Evolutionary conservation across 1,140 invertebrate species (phyloP).

Genomic region (Parasteatoda tepidariorum): DNA sequence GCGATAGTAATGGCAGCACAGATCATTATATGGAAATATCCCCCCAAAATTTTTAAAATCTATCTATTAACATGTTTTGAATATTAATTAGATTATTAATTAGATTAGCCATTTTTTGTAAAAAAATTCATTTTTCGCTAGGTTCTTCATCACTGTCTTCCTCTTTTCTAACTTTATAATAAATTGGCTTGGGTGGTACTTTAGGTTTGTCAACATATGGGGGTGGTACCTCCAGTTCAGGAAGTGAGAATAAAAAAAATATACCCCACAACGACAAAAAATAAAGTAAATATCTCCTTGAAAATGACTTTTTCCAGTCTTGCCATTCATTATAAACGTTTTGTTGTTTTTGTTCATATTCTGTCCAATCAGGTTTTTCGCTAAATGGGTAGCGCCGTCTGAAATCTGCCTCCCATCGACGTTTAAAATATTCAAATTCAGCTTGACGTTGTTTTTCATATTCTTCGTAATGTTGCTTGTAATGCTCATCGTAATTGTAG

Average conservation of each 20-base stretch:
- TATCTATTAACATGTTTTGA: too few relatives aligned
- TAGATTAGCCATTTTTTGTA: too few relatives aligned
- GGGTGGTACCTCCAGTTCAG: too few relatives aligned
- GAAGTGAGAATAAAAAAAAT: not conserved
- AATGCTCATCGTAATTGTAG: conserved; percentile 40
- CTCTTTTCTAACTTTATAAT: not conserved
- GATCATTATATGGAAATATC: too few relatives aligned
- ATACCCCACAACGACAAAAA: not conserved
- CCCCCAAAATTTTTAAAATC: too few relatives aligned
- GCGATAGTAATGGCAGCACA: too few relatives aligned
- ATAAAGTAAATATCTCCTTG: not conserved
- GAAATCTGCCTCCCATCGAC: conserved; percentile 12
- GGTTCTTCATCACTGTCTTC: not conserved
- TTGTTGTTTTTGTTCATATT: not conserved
- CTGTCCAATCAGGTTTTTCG: not conserved
- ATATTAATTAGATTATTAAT: too few relatives aligned
- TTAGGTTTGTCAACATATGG: not conserved
- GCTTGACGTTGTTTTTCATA: not conserved
- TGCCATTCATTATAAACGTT: not conserved
- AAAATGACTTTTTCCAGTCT: not conserved
- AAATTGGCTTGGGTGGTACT: not conserved
- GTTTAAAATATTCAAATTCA: conserved; percentile 32
- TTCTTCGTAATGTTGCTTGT: conserved; percentile 24
- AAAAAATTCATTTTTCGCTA: not conserved
- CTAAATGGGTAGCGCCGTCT: not conserved